Evolutionary conservation across 2,797 vertebrate species (phyloP).

Genomic region (Hyperoplus lanceolatus): DNA sequence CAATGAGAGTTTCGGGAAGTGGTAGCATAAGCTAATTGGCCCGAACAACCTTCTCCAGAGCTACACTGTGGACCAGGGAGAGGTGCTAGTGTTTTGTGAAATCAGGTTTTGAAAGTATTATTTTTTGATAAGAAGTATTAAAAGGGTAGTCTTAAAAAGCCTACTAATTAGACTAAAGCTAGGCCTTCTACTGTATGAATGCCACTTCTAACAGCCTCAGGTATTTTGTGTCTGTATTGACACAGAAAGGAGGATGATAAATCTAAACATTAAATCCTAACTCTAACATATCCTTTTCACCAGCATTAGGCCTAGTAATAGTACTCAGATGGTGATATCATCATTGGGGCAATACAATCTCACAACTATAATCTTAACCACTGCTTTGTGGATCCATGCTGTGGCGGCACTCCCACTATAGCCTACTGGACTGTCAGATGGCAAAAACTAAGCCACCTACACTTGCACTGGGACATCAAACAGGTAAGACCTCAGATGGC

Average conservation of each 20-base stretch:
- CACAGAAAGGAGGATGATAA: background rate
- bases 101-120: too few relatives aligned
- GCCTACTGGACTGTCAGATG: conserved; percentile 50
- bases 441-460: conserved; percentile 32
- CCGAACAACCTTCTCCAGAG: conserved; percentile 26
- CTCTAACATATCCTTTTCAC: background rate
- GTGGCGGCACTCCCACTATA: conserved; percentile 33
- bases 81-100: conserved; percentile 24
- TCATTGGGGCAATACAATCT: conserved; percentile 60
- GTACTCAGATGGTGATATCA: conserved; percentile 53
- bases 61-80: conserved; percentile 62
- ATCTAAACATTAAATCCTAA: background rate
- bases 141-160: too few relatives aligned
- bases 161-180: too few relatives aligned
- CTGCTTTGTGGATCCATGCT: conserved; percentile 63
- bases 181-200: conserved; percentile 50
- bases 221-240: conserved; percentile 23
- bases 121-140: conserved; percentile 30
- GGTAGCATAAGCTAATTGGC: too few relatives aligned
- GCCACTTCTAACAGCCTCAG: conserved; percentile 56
- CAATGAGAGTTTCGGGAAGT: too few relatives aligned
- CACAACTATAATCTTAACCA: conserved; percentile 63
- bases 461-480: conserved; percentile 70
- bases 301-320: conserved; percentile 57
- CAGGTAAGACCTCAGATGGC: conserved; percentile 53